Base-by-base conservation (phyloP, 2,797 vertebrate genomes). In the Babyrousa celebensis region DNA sequence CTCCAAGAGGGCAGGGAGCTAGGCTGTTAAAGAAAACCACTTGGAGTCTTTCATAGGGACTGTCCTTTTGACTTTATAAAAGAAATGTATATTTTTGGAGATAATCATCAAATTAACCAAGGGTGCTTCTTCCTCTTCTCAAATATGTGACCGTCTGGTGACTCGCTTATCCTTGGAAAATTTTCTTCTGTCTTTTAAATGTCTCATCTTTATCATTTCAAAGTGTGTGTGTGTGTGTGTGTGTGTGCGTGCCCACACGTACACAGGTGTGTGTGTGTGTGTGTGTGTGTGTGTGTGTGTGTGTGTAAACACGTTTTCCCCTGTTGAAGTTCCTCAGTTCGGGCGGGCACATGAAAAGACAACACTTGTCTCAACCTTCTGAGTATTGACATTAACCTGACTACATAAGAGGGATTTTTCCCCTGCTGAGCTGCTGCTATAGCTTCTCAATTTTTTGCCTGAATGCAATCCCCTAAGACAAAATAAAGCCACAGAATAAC, bases 141-240 rank as follows among this genome's bases (percentile, higher is more conserved):
- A 68, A 63, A 70, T n/a, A 63, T 21, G 27, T 23, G 36, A 58
- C 11, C 21, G 15, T 21, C 18, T 17, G 6, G 10, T 27, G 17
- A 36, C 9, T 91, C 29, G 3, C 7, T 36, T 70, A 0, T 7
- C 15, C 20, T 72, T 75, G 56, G 48, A 72, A 54, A 56, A 63
- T 65, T 71, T 85, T 65, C 88, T 86, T 93, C 63, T 54, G 11
- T n/a, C 58, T 88, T 71, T 23, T 48, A 52, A 56, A 40, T 54
- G 58, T 72, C 72, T 80, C 56, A 27, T 58, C 29, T 63, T 96
- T 92, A 48, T 29, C 40, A 60, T 87, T 84, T 65, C 89, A 74
- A 91, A 62, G 3, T n/a, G 20, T 79, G 12, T 72, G 56, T 48
- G 21, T 12, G 12, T 79, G 29, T 16, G 32, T 27, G 18, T 52